Conservation (phyloP, 1,140 invertebrate genomes). For the Solenopsis invicta region DNA sequence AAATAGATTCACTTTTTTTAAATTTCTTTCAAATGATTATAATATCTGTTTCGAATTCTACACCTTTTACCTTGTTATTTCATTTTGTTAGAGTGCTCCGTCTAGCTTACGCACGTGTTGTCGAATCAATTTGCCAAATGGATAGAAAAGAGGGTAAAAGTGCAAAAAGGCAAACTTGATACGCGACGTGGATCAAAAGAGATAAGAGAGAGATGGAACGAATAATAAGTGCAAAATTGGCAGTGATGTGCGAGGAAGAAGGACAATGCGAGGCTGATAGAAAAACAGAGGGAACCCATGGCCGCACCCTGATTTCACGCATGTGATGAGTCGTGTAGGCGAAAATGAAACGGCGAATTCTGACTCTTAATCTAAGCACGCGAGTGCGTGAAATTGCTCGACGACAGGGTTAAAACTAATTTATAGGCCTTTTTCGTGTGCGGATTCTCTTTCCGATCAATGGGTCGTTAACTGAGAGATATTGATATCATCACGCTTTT, state of each 20-base stretch:
- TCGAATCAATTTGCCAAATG: slow-evolving; percentile 81
- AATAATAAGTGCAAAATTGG: slow-evolving; percentile 56
- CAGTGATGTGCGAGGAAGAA: slow-evolving; percentile 8
- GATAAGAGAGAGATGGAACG: slow-evolving; percentile 36
- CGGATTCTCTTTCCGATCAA: not conserved
- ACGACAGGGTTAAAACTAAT: slow-evolving; percentile 66
- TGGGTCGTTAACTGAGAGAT: not conserved
- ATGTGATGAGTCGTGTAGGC: slow-evolving; percentile 65
- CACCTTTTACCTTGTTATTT: slow-evolving; percentile 14
- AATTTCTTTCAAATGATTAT: not conserved
- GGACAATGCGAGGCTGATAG: slow-evolving; percentile 20
- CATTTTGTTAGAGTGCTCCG: slow-evolving; percentile 17
- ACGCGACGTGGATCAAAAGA: slow-evolving; percentile 33
- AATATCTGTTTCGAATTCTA: not conserved
- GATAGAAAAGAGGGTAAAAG: slow-evolving; percentile 25
- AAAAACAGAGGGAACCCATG: slow-evolving; percentile 61
- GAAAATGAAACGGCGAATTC: slow-evolving; percentile 59
- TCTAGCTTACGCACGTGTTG: slow-evolving; percentile 44
- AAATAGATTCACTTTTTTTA: not conserved
- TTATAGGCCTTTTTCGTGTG: slow-evolving; percentile 59
- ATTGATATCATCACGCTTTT: not conserved
- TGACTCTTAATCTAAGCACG: slow-evolving; percentile 58
- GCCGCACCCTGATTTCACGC: slow-evolving; percentile 78
- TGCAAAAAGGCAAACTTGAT: slow-evolving; percentile 34
- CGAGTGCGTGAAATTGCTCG: slow-evolving; percentile 45